These are phyloP conservation scores for Tragelaphus imberbis DNA, from an alignment of 2,113 vertebrate species.

Conservation along the genomic window DNA sequence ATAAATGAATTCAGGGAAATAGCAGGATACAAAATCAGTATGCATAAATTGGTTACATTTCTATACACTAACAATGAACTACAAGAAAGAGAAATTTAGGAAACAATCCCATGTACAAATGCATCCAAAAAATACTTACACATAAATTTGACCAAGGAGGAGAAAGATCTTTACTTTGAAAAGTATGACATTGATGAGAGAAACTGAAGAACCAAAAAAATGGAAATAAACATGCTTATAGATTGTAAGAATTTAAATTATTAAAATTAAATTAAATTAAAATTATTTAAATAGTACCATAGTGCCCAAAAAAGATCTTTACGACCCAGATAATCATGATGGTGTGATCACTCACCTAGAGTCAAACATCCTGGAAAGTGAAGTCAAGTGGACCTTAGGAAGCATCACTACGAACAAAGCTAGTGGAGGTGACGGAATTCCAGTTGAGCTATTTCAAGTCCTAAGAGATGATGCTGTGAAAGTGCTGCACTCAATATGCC, in stretches of 20 bases:
- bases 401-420: background rate
- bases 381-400: background rate
- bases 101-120: background rate
- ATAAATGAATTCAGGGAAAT: background rate
- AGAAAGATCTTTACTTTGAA: background rate
- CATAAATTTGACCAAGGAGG: background rate
- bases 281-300: background rate
- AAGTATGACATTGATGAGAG: background rate
- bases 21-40: background rate
- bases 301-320: background rate
- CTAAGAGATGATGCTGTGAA: background rate
- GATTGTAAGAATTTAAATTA: background rate
- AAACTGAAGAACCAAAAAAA: background rate
- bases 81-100: background rate
- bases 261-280: background rate
- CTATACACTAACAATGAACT: background rate
- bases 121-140: background rate
- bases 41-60: background rate
- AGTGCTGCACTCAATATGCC: background rate
- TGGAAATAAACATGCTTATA: background rate
- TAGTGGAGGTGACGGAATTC: background rate
- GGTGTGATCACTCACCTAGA: background rate
- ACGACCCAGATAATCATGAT: background rate
- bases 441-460: background rate
- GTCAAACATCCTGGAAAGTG: background rate